Conservation (phyloP, 2,888 invertebrate genomes). For the Cantharis lateralis region DNA sequence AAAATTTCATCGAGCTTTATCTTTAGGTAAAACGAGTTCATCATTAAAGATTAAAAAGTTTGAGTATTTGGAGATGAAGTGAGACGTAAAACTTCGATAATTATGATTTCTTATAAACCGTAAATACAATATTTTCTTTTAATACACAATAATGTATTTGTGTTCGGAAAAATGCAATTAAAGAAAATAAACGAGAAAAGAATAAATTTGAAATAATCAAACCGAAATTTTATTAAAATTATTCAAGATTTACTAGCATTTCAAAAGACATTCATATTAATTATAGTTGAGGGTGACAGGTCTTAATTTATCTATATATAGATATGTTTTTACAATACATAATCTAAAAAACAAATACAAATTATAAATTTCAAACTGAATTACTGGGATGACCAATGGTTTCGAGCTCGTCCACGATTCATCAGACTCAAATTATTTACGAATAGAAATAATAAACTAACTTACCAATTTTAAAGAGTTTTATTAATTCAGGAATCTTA, state of each 20-base stretch:
- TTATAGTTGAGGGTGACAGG: no score
- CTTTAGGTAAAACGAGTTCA: neutral
- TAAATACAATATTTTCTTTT: neutral
- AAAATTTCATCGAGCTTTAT: neutral
- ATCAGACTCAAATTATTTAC: no score
- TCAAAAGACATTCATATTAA: neutral
- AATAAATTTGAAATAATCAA: neutral
- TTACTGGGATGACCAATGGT: no score
- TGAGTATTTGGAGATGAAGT: neutral
- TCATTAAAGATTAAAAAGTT: neutral
- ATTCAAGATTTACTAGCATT: neutral
- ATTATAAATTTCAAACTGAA: no score
- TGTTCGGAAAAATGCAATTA: neutral
- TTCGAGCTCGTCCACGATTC: no score
- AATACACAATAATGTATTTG: neutral
- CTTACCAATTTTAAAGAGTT: no score
- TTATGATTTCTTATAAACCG: neutral
- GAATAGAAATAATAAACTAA: no score
- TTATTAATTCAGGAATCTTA: no score
- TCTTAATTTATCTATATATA: no score
- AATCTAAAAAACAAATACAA: no score
- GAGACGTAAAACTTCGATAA: neutral
- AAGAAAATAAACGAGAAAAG: neutral
- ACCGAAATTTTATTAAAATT: neutral
- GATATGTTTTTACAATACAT: no score